Evolutionary conservation across 2,888 invertebrate species (phyloP).

Genomic region (Cryptosula pallasiana): DNA sequence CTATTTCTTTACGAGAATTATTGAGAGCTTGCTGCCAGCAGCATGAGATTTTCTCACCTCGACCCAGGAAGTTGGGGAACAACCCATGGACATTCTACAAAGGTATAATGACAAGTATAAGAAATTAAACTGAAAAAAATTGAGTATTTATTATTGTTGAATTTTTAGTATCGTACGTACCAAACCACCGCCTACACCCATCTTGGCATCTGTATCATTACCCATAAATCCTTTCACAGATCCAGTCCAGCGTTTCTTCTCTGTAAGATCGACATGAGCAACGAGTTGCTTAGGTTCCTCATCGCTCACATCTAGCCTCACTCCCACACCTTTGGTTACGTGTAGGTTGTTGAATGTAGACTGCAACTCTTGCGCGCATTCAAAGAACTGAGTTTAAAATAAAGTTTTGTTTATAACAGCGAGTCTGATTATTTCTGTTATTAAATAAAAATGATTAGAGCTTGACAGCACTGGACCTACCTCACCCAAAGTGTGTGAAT

Average conservation of each 20-base stretch:
- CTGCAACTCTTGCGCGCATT: neutral
- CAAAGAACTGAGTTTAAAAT: too few relatives aligned
- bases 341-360: neutral
- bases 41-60: constrained; percentile 73
- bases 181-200: neutral
- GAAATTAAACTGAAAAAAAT: neutral
- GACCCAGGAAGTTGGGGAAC: constrained; percentile 68
- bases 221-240: neutral
- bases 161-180: too few relatives aligned
- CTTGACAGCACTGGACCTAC: neutral
- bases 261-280: neutral
- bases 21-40: neutral
- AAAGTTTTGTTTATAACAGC: too few relatives aligned
- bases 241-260: constrained; percentile 16
- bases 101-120: neutral
- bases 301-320: neutral
- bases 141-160: too few relatives aligned
- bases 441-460: too few relatives aligned
- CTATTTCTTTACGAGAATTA: neutral
- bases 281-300: neutral
- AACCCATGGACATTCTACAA: constrained; percentile 14
- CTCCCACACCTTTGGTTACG: neutral
- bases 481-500: neutral
- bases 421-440: too few relatives aligned
- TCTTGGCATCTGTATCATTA: neutral